Evolutionary conservation across 2,113 vertebrate genomes (phyloP), one percentile per base, ranked within the genome.

Genomic region (Pholis gunnellus): DNA sequence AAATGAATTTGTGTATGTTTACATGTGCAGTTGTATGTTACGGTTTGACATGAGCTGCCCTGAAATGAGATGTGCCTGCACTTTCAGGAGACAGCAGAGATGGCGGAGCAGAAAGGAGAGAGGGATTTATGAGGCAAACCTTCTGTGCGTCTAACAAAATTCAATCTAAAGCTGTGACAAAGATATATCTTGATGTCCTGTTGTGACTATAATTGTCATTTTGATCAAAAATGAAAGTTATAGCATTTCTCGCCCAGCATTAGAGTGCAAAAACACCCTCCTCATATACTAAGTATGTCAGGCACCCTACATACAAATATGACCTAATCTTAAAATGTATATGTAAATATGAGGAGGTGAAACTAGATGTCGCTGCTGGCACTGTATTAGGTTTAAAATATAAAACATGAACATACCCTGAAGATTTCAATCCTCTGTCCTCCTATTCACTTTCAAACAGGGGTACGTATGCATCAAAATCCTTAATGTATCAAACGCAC

Each of bases 11-110:
- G 9, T 38, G 14, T 20, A 17, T 27, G 38, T 54, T 72, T 79
- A 18, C 57, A 63, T 73, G 40, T 67, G 8, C 22, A 57, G 25
- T n/a, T 42, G 38, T 44, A 40, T 27, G 36, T 66, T 44, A 17
- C 2, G 25, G 11, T 36, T 42, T 54, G 2, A 67, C 68, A 59
- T 71, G 36, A 67, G 40, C 13, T 42, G 68, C 63, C 17, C 6
- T 72, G n/a, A 71, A 60, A n/a, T 46, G 11, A 66, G 36, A 65
- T 65, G 44, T 72, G 59, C 18, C 56, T 73, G 50, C 34, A 13
- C 38, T 20, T 42, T 13, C 14, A 72, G 40, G 60, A 46, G 54
- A 31, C 9, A 38, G 22, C 14, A 22, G 25, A 25, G n/a, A 15
- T 46, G 40, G 44, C 40, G 9, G 61, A 59, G 50, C 25, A 25